Evolutionary conservation across 1,140 invertebrate genomes (phyloP), one percentile per base, ranked within the genome.

Genomic region (Bilobella aurantiaca): DNA sequence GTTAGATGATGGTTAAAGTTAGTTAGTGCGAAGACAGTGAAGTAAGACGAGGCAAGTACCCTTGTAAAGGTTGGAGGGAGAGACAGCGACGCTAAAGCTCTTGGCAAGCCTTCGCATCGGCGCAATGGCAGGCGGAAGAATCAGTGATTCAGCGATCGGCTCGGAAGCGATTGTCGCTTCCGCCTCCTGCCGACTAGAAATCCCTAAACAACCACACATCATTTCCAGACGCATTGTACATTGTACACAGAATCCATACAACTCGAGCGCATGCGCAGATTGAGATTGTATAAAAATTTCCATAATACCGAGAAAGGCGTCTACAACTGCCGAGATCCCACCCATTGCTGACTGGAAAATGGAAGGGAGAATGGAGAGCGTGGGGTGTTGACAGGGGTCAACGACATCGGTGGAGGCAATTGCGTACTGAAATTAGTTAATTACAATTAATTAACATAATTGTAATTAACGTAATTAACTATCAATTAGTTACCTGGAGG

Each of bases 281-380:
- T 63, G 34, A 37, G 31, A 46, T 37, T 53, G 64, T 32, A 12
- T 34, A 37, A 30, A 46, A n/a, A 37, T 49, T 57, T 37, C 58
- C 58, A 37, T 23, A 27, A 49, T 84, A 94, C 93, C 94, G 69
- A 98, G 78, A 80, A 97, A 97, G 23, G 93, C 92, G 81, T 98
- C 94, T 14, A 97, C 92, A 75, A 96, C 86, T 42, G 87, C 86
- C 5, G 94, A 89, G 66, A 97, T 84, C 5, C 93, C 93, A 79
- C 88, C 89, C 81, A 98, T 94, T 12, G 94, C 91, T 78, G 91
- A 91, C 46, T 90, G 81, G 81, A 97, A 98, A 72, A 96, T 96
- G 53, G 85, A 80, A 1, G 94, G 93, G 69, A 97, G 79, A 57
- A 83, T 81, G 70, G 86, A 82, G n/a, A 97, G 79, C 77, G 92